Base-by-base conservation (phyloP, 2,888 invertebrate species). In the Bugula neritina region DNA sequence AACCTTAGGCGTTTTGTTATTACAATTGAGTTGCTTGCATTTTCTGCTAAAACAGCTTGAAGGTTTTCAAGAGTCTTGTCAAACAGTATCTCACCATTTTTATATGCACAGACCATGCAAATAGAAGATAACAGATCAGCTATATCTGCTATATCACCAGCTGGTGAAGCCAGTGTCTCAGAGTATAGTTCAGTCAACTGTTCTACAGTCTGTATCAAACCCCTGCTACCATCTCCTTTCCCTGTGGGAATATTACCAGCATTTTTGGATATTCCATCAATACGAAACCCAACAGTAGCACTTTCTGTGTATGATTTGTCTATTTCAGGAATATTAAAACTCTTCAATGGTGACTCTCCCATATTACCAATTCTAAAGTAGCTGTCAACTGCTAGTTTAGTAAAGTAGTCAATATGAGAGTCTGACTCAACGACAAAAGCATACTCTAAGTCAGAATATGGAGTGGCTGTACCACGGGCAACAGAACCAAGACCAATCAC, bases 361-460 rank as follows among this genome's bases (percentile, higher is more conserved):
- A 23, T 55, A 23, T 55, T 55, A 17, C 55, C 55, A 25, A 55
- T 55, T 55, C 55, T 55, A 23, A 55, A 55, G 23, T 55, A 55
- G 23, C 55, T 55, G 3, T 55, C 55, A 17, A 55, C 25, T 17
- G 55, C 55, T 25, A 17, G 23, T 23, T 23, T 25, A 25, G 55
- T 23, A 23, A 17, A 55, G 23, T 55, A 23, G 5, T 17, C 21
- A 17, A 17, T 5, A 55, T 55, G 23, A 3, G 5, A 3, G 5
- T 55, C 25, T 17, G 55, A 23, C 43, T 43, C 43, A 43, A 43
- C 43, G 17, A 43, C 17, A 43, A 43, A 43, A 43, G 43, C 43
- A 43, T 43, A 43, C 43, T 43, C 43, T 43, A 43, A 17, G 17
- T 43, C 43, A 43, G 43, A 43, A 43, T 43, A 43, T 43, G 43